A percentile compares a stretch with the other conserved stretches of the same genome.
Evolutionary conservation across 2,888 invertebrate species (phyloP).

Genomic region (Xestia ashworthii): DNA sequence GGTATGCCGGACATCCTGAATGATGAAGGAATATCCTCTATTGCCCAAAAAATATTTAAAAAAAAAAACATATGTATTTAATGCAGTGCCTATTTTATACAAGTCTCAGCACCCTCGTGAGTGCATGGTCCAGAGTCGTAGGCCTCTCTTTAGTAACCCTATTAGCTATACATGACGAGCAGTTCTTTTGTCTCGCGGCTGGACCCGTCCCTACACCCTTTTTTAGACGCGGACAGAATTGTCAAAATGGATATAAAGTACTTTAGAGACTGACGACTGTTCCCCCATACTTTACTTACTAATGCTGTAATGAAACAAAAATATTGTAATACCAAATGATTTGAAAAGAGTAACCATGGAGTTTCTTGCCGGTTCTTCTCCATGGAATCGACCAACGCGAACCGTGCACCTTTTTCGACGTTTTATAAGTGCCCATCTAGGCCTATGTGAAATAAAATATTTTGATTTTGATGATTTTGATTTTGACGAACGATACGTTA

Average conservation of each 20-base stretch:
- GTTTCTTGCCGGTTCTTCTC: too few species aligned
- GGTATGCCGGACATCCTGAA: background rate
- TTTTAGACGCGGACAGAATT: background rate
- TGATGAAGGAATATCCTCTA: too few species aligned
- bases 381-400: too few species aligned
- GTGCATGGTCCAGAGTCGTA: background rate
- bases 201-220: background rate
- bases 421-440: too few species aligned
- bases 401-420: too few species aligned
- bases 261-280: background rate
- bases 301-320: too few species aligned
- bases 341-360: too few species aligned
- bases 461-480: too few species aligned
- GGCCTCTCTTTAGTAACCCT: background rate
- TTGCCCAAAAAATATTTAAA: background rate
- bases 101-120: too few species aligned
- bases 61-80: background rate
- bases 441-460: too few species aligned
- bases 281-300: too few species aligned
- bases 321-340: too few species aligned
- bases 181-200: background rate
- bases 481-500: background rate
- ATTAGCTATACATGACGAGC: background rate
- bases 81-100: background rate
- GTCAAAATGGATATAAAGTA: background rate